Base-by-base conservation (phyloP, 2,113 vertebrate genomes). In the Garra rufa region DNA sequence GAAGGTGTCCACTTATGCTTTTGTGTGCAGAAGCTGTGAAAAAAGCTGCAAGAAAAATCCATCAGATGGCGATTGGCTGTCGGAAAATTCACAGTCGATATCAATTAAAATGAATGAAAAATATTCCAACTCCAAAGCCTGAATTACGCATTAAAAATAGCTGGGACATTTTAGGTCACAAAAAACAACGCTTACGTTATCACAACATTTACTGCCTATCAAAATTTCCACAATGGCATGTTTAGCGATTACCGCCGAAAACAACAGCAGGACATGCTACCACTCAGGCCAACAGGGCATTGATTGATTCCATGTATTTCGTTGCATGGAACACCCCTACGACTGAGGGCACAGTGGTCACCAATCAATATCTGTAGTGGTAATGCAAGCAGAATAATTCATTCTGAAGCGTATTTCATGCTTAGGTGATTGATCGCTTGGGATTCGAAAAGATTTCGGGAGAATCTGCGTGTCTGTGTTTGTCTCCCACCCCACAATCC, bases 321-420 rank as follows among this genome's bases (percentile, higher is more conserved):
- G 41, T 46, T 26, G 84, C 87, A 77, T 77, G 69, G 77, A 86
- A 88, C 84, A 88, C 82, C 83, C 85, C 84, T 86, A 86, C 57
- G 87, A 88, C 89, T 88, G 89, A 85, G 88, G 92, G 91, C 89
- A 88, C 67, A 92, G 91, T 92, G 93, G 93, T 93, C 92, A 93
- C 90, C 91, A 93, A 94, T 94, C 92, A 93, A 94, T 94, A 93
- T 93, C 92, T 93, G 92, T 93, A 92, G 92, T 92, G 92, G 92
- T 93, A 93, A 94, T 92, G 92, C 92, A 93, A 94, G 94, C 92
- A 94, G 91, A 93, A 94, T 94, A 93, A 93, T 94, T 93, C 93
- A 92, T 93, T 92, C 92, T 92, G 91, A 93, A 93, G 89, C 92
- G 91, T 83, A 93, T 94, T 94, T 86, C 81, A 93, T 93, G 93